Evolutionary conservation across 92 coral and sea anemone species (phyloP), one percentile per base, ranked within the genome.

Genomic region (Epizoanthus stellaris): DNA sequence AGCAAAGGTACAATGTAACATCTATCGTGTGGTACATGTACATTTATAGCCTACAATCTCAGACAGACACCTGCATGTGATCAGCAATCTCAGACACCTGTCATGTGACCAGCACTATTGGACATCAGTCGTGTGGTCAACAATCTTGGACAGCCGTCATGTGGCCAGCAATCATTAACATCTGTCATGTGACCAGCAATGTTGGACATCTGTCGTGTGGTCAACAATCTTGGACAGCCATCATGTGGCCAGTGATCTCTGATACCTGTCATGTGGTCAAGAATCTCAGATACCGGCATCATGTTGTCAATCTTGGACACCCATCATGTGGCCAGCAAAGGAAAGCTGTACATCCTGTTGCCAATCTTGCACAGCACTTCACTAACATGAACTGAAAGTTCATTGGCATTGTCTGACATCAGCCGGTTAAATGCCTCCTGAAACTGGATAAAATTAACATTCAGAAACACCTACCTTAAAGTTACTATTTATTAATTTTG

Each of bases 281-380:
- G 5, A 30, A 30, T 38, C 73, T 67, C 30, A n/a, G 20, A 19
- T 9, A 67, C 20, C 42, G n/a, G n/a, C 54, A 12, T 34, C 67
- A 19, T 62, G 20, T 62, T 52, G 56, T 52, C 56, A 52, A 57
- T 15, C 77, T n/a, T 17, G 4, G 65, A 39, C 4, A 61, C 11
- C 11, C 16, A 39, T 56, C 64, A 67, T 54, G 67, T 23, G 2
- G 72, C 86, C 49, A 67, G 34, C 45, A 93, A 85, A 6, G 89
- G 81, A 57, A 93, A 91, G 73, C 85, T 77, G 82, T 88, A 93
- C 34, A 84, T 79, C 73, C 92, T 93, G 58, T 93, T 93, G 25
- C 97, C 97, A 87, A 88, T 88, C 81, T 85, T 89, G 65, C 97
- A 93, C 58, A 87, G 91, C 61, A 91, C 90, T 84, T 91, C 91